These are phyloP conservation scores for Dryobotodes eremita DNA, from an alignment of 2,888 invertebrate genomes.

Conservation along the genomic window DNA sequence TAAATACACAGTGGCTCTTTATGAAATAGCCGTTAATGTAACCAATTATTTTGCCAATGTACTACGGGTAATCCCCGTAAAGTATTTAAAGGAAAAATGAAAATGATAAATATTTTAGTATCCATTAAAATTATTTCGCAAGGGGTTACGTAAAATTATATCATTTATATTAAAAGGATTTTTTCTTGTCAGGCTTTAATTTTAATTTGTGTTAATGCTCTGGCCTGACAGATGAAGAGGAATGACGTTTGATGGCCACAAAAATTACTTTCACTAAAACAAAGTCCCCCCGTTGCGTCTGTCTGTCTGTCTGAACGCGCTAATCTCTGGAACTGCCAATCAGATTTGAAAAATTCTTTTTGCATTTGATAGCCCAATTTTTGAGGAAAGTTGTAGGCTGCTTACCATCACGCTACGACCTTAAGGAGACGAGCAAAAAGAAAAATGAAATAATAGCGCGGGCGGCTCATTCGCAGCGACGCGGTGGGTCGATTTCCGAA, in stretches of 20 bases:
- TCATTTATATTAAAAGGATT: background rate
- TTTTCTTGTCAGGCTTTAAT: background rate
- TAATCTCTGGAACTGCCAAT: background rate
- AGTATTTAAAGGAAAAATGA: constrained; percentile 1
- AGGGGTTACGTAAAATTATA: constrained; percentile 5
- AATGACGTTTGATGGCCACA: too few relatives aligned
- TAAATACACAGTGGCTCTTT: too few relatives aligned
- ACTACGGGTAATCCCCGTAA: too few relatives aligned
- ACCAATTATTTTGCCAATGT: background rate
- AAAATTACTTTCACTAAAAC: too few relatives aligned
- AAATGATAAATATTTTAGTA: constrained; percentile 6
- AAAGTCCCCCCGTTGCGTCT: background rate
- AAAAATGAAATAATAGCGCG: background rate
- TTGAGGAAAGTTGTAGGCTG: background rate
- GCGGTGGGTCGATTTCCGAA: background rate
- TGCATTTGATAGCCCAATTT: too few relatives aligned
- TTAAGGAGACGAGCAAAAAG: background rate
- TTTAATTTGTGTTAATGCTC: background rate
- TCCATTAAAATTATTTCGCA: background rate
- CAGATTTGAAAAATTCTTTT: background rate
- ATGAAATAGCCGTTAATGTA: background rate
- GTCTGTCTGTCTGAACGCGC: background rate
- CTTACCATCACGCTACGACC: too few relatives aligned
- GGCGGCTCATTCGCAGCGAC: background rate
- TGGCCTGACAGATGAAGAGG: background rate